Evolutionary conservation across 2,888 invertebrate genomes (phyloP).

Genomic region (Escarpia spicata): DNA sequence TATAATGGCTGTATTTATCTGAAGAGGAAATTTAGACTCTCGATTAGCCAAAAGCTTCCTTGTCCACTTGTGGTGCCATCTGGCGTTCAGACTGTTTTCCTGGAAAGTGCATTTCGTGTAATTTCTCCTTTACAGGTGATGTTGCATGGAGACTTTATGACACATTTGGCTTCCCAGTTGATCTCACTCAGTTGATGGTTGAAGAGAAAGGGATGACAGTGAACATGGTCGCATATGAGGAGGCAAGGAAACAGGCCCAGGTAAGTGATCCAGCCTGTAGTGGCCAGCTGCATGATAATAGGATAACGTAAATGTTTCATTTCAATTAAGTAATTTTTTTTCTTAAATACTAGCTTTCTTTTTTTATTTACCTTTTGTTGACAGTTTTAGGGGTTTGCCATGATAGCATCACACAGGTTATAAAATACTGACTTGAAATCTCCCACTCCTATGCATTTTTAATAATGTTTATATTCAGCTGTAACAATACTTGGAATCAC

Average conservation of each 20-base stretch:
- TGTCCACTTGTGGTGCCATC: too few relatives aligned
- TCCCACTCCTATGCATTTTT: too few relatives aligned
- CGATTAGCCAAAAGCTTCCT: too few relatives aligned
- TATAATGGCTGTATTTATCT: too few relatives aligned
- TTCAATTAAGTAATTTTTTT: not conserved
- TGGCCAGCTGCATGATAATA: not conserved
- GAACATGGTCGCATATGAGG: constrained; percentile 91
- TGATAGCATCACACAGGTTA: too few relatives aligned
- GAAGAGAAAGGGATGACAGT: constrained; percentile 92
- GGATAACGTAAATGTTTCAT: too few relatives aligned
- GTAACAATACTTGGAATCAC: too few relatives aligned
- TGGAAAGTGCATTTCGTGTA: not conserved
- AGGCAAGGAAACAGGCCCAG: constrained; percentile 85
- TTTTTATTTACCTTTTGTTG: not conserved
- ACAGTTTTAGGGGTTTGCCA: too few relatives aligned
- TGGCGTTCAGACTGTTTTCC: too few relatives aligned
- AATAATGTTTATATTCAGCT: too few relatives aligned
- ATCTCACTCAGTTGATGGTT: constrained; percentile 96
- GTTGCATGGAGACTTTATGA: constrained; percentile 98
- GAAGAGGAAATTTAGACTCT: too few relatives aligned
- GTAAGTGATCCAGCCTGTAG: constrained; percentile 45
- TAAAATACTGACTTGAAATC: too few relatives aligned
- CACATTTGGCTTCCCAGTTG: constrained; percentile 98
- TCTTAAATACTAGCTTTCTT: not conserved
- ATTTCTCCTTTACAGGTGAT: constrained; percentile 36